Conservation (phyloP, 2,888 invertebrate species). For the Megamerina dolium region DNA sequence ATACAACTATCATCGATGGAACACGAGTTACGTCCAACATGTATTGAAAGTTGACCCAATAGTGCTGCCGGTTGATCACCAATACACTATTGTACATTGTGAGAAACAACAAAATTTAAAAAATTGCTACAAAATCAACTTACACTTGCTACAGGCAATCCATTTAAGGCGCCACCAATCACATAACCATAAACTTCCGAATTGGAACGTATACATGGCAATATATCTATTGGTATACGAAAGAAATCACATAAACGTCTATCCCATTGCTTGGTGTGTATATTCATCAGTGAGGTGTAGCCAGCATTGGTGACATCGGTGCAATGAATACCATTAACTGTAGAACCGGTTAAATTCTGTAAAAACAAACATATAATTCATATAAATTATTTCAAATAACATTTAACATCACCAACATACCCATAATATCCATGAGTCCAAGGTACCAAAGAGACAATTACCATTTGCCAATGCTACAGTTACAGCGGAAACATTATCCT, state of each 20-base stretch:
- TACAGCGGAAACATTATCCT: constrained; percentile 76
- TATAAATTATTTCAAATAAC: constrained; percentile 14
- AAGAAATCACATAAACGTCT: constrained; percentile 81
- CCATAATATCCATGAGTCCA: constrained; percentile 96
- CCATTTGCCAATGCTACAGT: constrained; percentile 62
- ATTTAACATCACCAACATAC: constrained; percentile 48
- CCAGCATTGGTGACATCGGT: constrained; percentile 98
- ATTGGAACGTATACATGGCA: constrained; percentile 86
- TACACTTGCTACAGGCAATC: constrained; percentile 84
- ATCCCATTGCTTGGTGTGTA: constrained; percentile 85
- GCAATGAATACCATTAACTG: constrained; percentile 62
- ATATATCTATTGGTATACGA: constrained; percentile 71
- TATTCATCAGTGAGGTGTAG: constrained; percentile 91
- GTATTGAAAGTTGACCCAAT: constrained; percentile 85
- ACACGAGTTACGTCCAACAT: constrained; percentile 85
- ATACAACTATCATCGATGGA: constrained; percentile 96
- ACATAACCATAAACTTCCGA: constrained; percentile 88
- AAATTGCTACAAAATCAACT: constrained; percentile 37
- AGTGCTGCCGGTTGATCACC: constrained; percentile 95
- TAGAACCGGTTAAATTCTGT: constrained; percentile 59
- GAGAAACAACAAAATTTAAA: not conserved
- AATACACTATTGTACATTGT: constrained; percentile 59
- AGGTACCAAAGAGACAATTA: constrained; percentile 76
- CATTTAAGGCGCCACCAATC: constrained; percentile 64
- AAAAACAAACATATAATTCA: constrained; percentile 5